phyloP scores from a whole-genome alignment of 2,113 vertebrate genomes.

The Pelvicachromis taeniatus region DNA sequence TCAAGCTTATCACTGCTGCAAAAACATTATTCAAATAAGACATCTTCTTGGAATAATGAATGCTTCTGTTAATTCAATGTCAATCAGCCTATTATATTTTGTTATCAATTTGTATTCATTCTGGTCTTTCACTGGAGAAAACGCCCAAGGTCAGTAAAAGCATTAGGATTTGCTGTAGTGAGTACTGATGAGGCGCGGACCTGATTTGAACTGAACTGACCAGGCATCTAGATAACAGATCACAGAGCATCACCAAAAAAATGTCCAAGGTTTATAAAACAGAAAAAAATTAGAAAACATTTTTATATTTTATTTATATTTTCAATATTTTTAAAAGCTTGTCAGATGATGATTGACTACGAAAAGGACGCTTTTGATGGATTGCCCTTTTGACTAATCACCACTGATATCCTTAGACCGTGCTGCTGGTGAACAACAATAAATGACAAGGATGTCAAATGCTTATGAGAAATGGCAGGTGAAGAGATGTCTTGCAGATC shows the following conservation, averaged over 20 bases:
- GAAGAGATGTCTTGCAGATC: background rate
- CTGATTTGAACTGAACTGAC: background rate
- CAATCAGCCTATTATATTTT: background rate
- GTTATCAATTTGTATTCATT: constrained; percentile 9
- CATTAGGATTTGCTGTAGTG: background rate
- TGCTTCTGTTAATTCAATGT: background rate
- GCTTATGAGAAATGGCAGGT: background rate
- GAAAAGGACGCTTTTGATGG: background rate
- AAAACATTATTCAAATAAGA: background rate
- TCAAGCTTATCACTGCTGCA: background rate
- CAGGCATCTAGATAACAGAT: background rate
- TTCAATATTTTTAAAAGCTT: background rate
- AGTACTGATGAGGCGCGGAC: background rate
- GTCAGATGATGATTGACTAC: background rate
- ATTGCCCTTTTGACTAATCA: background rate
- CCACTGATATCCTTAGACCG: background rate
- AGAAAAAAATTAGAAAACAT: background rate
- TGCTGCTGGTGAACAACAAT: background rate
- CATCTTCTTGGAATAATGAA: background rate
- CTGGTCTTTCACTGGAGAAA: background rate
- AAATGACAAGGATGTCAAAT: background rate
- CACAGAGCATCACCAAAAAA: background rate
- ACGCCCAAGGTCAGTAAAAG: background rate
- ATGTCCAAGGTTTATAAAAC: background rate
- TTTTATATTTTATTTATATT: background rate